phyloP scores from a whole-genome alignment of 2,797 vertebrate genomes.

The Moxostoma hubbsi region DNA sequence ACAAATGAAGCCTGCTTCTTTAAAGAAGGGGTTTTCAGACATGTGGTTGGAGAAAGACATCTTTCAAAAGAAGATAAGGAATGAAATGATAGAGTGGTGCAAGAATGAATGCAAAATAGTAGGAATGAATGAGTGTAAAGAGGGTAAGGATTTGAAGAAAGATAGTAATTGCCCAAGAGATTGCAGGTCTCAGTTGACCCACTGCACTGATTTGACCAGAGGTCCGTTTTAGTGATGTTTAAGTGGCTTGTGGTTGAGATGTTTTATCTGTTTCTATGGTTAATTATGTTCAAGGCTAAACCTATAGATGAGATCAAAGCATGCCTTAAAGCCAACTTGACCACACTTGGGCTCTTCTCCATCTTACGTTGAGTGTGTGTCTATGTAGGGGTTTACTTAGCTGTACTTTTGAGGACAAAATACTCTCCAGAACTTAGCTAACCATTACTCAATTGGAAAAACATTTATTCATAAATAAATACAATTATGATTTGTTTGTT shows the following conservation, averaged over 20 bases:
- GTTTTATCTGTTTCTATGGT: slow-evolving; percentile 43
- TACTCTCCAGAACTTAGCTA: too few relatives aligned
- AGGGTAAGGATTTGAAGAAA: slow-evolving; percentile 5
- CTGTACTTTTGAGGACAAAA: too few relatives aligned
- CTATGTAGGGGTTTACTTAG: too few relatives aligned
- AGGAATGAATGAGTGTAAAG: slow-evolving; percentile 24
- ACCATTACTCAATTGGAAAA: too few relatives aligned
- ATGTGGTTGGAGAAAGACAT: slow-evolving; percentile 29
- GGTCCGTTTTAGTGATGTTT: slow-evolving; percentile 27
- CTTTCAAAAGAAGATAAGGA: slow-evolving; percentile 24
- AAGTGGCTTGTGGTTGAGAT: slow-evolving; percentile 18
- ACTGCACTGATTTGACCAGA: slow-evolving; percentile 8
- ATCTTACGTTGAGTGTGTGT: neutral
- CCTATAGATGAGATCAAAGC: slow-evolving; percentile 37
- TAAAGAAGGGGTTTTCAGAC: slow-evolving; percentile 6
- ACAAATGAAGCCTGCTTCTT: slow-evolving; percentile 1
- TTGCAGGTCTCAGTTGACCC: slow-evolving; percentile 28
- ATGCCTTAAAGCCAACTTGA: slow-evolving; percentile 29
- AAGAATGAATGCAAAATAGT: slow-evolving; percentile 20
- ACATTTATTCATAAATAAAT: too few relatives aligned
- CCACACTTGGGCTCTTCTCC: slow-evolving; percentile 6
- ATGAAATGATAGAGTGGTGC: slow-evolving; percentile 23
- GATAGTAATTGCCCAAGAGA: slow-evolving; percentile 23
- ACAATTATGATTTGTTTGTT: too few relatives aligned
- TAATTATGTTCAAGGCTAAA: slow-evolving; percentile 17